Evolutionary conservation across 2,888 invertebrate genomes (phyloP), one percentile per base, ranked within the genome.

Genomic region (Chironomus tentans): DNA sequence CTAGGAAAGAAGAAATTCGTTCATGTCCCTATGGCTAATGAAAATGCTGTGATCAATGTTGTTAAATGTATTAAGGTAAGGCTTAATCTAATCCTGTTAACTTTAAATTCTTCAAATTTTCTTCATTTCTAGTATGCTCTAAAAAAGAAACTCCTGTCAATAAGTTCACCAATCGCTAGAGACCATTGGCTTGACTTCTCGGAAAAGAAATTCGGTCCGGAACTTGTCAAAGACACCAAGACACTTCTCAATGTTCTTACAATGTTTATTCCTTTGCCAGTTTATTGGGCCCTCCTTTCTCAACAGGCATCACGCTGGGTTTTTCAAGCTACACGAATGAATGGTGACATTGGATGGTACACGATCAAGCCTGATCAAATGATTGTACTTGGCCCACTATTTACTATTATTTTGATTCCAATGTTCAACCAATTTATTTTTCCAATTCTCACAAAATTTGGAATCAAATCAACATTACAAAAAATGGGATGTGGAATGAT

Each of bases 281-380:
- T 88, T 77, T 89, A 87, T 81, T 89, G 88, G 88, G 86, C 88
- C 2, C 83, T 89, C n/a, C 88, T 85, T 80, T 88, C 88, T 79
- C 88, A 89, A 79, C 86, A 22, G 15, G 48, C 21, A 7, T 75
- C 68, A 2, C 47, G 47, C 1, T 75, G 47, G 48, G 68, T 75
- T 0, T 75, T 75, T 21, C 96, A 97, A 86, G 97, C 96, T 0
- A 90, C 91, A 13, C 87, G 91, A 78, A 96, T 97, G 96, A 86
- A 92, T 79, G 95, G 95, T 24, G 87, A 89, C 78, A 86, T 95
- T 77, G 92, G 92, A 0, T 86, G 86, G 72, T 92, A 88, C 84
- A 87, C 88, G 0, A 85, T 95, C 21, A 91, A 95, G 79, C 95
- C 98, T 0, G 98, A 99, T 85, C 98, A 98, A 77, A 91, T 98